These are phyloP conservation scores for Calcarius lapponicus DNA, from an alignment of 2,797 vertebrate genomes.

Conservation along the genomic window DNA sequence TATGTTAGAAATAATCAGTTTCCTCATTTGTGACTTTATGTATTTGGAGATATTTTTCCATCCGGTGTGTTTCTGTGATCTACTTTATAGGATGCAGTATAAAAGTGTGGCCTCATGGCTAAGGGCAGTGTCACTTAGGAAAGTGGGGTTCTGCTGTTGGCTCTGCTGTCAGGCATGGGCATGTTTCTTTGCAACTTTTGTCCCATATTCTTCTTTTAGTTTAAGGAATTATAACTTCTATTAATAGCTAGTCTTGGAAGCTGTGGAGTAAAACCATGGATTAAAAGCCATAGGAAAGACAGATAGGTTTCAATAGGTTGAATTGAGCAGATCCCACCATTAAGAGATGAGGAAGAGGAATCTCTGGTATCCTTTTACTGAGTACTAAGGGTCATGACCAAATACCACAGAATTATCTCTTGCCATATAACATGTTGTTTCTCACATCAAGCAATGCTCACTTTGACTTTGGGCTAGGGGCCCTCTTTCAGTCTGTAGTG, in stretches of 20 bases:
- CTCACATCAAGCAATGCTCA: neutral
- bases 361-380: neutral
- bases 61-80: neutral
- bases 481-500: neutral
- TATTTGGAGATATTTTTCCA: neutral
- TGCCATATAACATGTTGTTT: neutral
- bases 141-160: neutral
- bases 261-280: neutral
- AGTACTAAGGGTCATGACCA: too few species aligned
- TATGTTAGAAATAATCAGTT: neutral
- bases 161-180: neutral
- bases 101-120: neutral
- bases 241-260: neutral
- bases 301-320: neutral
- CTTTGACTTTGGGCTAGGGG: fast-evolving
- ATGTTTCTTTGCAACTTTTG: neutral
- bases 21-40: neutral
- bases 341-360: neutral
- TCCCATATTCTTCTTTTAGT: neutral
- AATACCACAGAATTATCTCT: neutral
- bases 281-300: neutral
- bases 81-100: neutral
- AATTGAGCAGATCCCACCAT: neutral
- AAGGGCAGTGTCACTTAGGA: neutral
- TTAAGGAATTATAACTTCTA: neutral